phyloP scores from a whole-genome alignment of 2,888 invertebrate genomes.

The Eremobia ochroleuca region DNA sequence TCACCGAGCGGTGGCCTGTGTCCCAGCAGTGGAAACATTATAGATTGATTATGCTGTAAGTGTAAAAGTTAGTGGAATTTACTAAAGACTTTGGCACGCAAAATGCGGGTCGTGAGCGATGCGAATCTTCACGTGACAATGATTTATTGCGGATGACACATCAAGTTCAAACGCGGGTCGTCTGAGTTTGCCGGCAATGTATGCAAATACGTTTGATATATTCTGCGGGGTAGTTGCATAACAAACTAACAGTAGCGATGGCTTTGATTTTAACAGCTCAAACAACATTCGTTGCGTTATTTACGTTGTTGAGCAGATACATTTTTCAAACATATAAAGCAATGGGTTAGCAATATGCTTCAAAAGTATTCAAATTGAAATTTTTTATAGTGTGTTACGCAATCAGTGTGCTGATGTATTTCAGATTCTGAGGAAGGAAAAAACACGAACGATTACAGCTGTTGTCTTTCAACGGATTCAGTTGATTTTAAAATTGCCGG shows the following conservation, averaged over 20 bases:
- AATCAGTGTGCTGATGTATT: background rate
- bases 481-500: background rate
- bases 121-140: background rate
- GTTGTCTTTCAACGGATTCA: background rate
- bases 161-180: background rate
- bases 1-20: no score
- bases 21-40: no score
- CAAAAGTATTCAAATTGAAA: no score
- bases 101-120: conserved; percentile 1
- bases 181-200: background rate
- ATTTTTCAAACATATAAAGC: no score
- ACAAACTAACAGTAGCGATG: no score
- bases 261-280: no score
- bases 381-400: no score
- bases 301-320: no score
- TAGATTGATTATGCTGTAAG: background rate
- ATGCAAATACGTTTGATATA: background rate
- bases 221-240: background rate
- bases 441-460: background rate
- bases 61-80: conserved; percentile 41
- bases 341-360: no score
- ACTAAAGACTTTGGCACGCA: conserved; percentile 21
- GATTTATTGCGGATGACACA: conserved; percentile 26
- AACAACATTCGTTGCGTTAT: no score
- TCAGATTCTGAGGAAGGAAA: background rate